Evolutionary conservation across 1,140 invertebrate species (phyloP).

Genomic region (Rhagoletis zephyria): DNA sequence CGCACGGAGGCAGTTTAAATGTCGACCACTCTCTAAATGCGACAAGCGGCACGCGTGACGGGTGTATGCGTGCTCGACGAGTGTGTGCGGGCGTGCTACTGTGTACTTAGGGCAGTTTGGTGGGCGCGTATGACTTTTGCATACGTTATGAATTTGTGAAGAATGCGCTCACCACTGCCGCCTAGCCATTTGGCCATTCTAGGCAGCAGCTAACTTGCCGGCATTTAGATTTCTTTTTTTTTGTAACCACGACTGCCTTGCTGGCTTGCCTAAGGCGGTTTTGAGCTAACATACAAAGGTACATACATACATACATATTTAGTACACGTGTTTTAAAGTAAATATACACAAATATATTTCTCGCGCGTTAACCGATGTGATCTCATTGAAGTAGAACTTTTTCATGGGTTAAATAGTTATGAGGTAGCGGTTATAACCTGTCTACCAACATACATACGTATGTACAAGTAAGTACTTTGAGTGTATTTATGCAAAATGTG

Average conservation of each 20-base stretch:
- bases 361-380: too few relatives aligned
- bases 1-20: too few relatives aligned
- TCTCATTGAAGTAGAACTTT: too few relatives aligned
- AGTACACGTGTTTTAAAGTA: not conserved
- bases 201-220: not conserved
- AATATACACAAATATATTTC: too few relatives aligned
- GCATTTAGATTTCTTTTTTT: not conserved
- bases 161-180: not conserved
- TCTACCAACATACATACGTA: not conserved
- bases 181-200: slow-evolving; percentile 3
- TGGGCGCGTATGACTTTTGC: slow-evolving; percentile 39
- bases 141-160: slow-evolving; percentile 20
- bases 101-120: not conserved
- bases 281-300: not conserved
- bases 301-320: not conserved
- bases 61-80: not conserved
- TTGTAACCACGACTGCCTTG: too few relatives aligned
- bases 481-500: not conserved
- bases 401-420: too few relatives aligned
- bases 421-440: too few relatives aligned
- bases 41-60: not conserved
- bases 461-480: not conserved
- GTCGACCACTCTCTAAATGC: not conserved
- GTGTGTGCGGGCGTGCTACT: not conserved
- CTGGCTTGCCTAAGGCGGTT: not conserved